Evolutionary conservation across 2,113 vertebrate species (phyloP).

Genomic region (Arvicanthis niloticus): DNA sequence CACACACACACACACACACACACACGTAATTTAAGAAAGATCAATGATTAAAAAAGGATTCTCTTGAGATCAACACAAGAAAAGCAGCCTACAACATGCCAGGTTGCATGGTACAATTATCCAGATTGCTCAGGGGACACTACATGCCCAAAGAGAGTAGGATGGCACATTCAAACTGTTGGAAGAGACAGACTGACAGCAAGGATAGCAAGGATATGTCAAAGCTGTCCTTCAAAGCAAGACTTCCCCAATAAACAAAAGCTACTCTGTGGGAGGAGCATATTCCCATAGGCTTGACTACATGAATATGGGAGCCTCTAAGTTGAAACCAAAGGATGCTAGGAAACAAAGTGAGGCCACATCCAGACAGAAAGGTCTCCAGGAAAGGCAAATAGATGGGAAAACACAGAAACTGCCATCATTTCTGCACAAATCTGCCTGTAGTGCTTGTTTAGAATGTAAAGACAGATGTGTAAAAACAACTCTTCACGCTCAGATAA

Average conservation of each 20-base stretch:
- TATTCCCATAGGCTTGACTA: not conserved
- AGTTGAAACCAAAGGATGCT: not conserved
- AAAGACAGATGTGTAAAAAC: not conserved
- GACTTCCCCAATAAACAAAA: not conserved
- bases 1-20: not conserved
- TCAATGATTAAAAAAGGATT: not conserved
- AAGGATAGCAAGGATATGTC: not conserved
- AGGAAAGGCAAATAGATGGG: not conserved
- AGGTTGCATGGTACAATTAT: not conserved
- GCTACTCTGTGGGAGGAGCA: too few species aligned
- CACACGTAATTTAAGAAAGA: not conserved
- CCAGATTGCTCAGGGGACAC: not conserved
- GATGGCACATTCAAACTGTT: not conserved
- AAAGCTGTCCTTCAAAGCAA: not conserved
- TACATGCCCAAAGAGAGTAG: too few species aligned
- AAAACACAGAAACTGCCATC: not conserved
- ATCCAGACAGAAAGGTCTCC: not conserved
- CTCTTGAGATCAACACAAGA: not conserved
- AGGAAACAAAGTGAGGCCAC: not conserved
- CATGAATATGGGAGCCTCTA: not conserved
- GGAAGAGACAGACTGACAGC: not conserved
- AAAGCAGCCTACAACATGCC: not conserved
- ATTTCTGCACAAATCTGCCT: not conserved
- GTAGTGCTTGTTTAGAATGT: not conserved
- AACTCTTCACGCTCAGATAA: not conserved